Evolutionary conservation across 2,888 invertebrate species (phyloP), one percentile per base, ranked within the genome.

Genomic region (Zygogramma bicolorata): DNA sequence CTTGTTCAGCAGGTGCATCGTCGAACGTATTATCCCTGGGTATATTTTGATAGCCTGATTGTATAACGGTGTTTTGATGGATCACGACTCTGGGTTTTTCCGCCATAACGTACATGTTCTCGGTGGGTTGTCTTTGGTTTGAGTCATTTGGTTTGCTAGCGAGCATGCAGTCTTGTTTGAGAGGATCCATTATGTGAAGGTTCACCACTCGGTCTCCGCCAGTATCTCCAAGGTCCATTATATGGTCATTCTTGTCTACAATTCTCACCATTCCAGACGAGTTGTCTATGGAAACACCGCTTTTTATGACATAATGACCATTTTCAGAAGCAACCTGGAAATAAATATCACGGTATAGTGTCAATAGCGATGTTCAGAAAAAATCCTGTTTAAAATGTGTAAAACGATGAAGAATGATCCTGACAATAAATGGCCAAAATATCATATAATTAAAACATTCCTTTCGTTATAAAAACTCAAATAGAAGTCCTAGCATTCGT

Each of bases 261-360:
- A 84, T 77, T 42, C 82, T 78, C 5, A 84, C 80, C 71, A 83
- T 76, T 18, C 79, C 81, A 1, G 77, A 73, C n/a, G 74, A 73
- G 59, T 80, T 81, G 31, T 82, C 82, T n/a, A 82, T 76, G 5
- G 79, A 63, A 1, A 79, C 75, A 6, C 81, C 81, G 62, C 77
- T 80, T 74, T 84, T 84, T 29, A 84, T 73, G n/a, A 83, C 73
- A 69, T 81, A 83, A 75, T 83, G 83, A 25, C 81, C 82, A 31
- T 82, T 80, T 69, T 84, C 84, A 13, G 81, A 75, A 0, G 78
- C 40, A 34, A 77, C 77, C 80, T 81, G 46, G 15, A 78, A 75
- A n/a, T 68, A 62, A 61, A 53, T 10, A 58, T 38, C 15, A 15
- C n/a, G n/a, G n/a, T n/a, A n/a, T n/a, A n/a, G n/a, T n/a, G n/a